Conservation (phyloP, 1,140 invertebrate genomes). For the Lordiphosa clarofinis region DNA sequence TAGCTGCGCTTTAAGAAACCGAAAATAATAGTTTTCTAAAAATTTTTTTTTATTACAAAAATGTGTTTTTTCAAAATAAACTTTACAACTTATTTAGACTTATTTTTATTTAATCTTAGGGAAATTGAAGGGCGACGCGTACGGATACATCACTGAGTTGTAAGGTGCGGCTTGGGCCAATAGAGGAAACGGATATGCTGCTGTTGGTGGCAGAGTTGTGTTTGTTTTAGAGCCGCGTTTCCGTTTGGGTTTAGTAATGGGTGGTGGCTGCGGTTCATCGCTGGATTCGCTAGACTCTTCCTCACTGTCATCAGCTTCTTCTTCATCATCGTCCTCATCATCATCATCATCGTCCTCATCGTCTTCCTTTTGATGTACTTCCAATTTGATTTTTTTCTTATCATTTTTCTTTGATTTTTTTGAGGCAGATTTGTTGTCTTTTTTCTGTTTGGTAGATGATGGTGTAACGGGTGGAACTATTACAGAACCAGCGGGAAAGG, state of each 20-base stretch:
- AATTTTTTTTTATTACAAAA: not conserved
- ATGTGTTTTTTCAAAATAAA: not conserved
- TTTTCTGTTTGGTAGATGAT: conserved; percentile 35
- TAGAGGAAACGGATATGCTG: conserved; percentile 51
- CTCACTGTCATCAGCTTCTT: conserved; percentile 22
- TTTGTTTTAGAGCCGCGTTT: conserved; percentile 39
- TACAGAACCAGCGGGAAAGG: conserved; percentile 31
- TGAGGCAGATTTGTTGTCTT: conserved; percentile 26
- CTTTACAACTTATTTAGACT: not conserved
- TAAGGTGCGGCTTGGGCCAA: conserved; percentile 50
- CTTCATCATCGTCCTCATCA: conserved; percentile 31
- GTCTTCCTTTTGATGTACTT: conserved; percentile 13
- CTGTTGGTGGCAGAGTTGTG: conserved; percentile 24
- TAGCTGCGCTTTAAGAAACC: no score
- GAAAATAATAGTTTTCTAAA: no score
- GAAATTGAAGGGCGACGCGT: conserved; percentile 47
- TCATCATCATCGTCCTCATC: conserved; percentile 42
- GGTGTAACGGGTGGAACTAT: not conserved
- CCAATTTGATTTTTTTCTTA: conserved; percentile 50
- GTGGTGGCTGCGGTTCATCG: conserved; percentile 20
- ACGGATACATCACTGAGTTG: conserved; percentile 59
- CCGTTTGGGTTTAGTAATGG: conserved; percentile 30
- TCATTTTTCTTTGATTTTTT: conserved; percentile 37
- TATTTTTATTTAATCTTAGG: conserved; percentile 32
- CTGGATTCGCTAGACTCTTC: conserved; percentile 45